These are phyloP conservation scores for Geophilus truncorum DNA, from an alignment of 2,888 invertebrate species.

Conservation along the genomic window DNA sequence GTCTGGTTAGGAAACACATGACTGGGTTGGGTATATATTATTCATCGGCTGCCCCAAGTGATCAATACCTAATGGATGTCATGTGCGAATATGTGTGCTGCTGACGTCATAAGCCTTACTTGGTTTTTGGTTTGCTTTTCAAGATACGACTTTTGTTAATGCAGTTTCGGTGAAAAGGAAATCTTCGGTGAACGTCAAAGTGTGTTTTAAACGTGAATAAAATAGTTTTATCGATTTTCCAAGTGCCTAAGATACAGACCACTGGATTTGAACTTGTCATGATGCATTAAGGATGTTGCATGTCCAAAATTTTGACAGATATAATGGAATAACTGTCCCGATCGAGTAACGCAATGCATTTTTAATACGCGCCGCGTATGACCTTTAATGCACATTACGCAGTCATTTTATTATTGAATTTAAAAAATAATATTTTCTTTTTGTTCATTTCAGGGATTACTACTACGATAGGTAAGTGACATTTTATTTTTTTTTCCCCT, in stretches of 20 bases:
- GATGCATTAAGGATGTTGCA: not conserved
- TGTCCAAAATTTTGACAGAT: not conserved
- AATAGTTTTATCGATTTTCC: not conserved
- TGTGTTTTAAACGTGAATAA: not conserved
- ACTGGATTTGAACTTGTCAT: not conserved
- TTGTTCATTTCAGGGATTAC: conserved; percentile 61
- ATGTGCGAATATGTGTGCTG: not conserved
- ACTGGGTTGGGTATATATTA: not conserved
- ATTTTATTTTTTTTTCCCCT: conserved; percentile 38
- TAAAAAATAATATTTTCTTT: conserved; percentile 39
- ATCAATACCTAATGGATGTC: not conserved
- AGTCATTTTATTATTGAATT: not conserved
- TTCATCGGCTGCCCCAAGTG: not conserved
- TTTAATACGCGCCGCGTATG: not conserved
- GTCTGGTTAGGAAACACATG: not conserved
- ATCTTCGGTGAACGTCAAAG: not conserved
- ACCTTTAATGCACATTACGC: not conserved
- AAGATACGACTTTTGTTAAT: not conserved
- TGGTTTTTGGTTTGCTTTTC: not conserved
- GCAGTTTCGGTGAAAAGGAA: not conserved
- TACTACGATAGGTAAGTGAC: conserved; percentile 61
- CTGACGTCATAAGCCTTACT: not conserved
- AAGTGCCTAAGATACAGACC: not conserved
- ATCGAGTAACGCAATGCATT: not conserved
- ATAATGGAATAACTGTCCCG: not conserved